phyloP scores from a whole-genome alignment of 2,113 vertebrate species.

The Gadus macrocephalus region DNA sequence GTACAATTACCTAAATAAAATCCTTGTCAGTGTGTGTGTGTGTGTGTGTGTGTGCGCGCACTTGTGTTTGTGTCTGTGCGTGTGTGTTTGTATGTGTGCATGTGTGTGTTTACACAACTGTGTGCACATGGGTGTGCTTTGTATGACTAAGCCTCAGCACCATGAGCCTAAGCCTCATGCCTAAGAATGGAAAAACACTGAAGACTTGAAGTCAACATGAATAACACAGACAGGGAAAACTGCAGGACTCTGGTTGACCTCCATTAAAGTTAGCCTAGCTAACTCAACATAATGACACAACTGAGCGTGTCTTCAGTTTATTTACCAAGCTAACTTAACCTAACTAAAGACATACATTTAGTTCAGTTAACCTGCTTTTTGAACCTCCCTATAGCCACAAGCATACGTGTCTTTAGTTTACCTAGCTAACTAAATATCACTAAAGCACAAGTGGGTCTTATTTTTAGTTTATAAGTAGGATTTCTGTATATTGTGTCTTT shows the following conservation, averaged over 20 bases:
- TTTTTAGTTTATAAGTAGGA: no score
- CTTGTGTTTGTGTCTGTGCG: neutral
- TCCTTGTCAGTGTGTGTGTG: neutral
- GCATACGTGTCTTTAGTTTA: no score
- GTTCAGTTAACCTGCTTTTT: no score
- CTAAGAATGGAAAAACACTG: conserved; percentile 18
- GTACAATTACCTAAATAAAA: neutral
- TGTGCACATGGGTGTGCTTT: conserved; percentile 14
- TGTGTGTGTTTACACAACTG: conserved; percentile 17
- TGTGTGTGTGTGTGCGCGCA: neutral
- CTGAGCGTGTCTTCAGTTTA: no score
- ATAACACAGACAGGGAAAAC: conserved; percentile 10
- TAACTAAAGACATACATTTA: no score
- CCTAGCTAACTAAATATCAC: no score
- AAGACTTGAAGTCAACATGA: conserved; percentile 24
- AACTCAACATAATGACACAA: no score
- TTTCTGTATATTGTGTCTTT: no score
- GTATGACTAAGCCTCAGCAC: conserved; percentile 4
- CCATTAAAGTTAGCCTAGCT: conserved; percentile 19
- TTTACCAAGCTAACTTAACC: no score
- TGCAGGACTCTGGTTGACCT: conserved; percentile 22
- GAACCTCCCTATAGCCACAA: no score
- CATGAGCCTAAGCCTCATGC: no score
- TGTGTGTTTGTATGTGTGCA: neutral
- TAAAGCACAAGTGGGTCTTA: no score